Base-by-base conservation (phyloP, 2,888 invertebrate genomes). In the Hypolimnas misippus region DNA sequence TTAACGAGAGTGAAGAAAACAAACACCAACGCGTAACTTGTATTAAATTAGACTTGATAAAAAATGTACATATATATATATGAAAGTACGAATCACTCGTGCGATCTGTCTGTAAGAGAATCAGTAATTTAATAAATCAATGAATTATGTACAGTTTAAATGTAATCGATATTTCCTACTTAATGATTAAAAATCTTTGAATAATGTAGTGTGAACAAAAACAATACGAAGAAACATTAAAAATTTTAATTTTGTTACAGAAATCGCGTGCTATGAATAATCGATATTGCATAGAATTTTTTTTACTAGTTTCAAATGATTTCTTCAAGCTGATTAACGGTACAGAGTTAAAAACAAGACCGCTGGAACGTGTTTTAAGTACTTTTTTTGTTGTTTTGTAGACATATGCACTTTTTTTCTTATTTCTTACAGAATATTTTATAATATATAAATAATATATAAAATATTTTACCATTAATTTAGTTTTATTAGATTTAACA, bases 221-320 rank as follows among this genome's bases (percentile, higher is more conserved):
- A 42, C 25, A 25, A 25, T 25, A 5, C 25, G 25, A 17, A 8
- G 10, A 38, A 38, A 38, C n/a, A 46, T 46, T 46, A 10, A 12
- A 46, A 21, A 46, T 46, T 46, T 12, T 19, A 46, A 46, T 21
- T 19, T 10, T 10, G 7, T 12, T 46, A 21, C 44, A 21, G 1
- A 46, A n/a, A 46, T 21, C 19, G 17, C 44, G 21, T 46, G 19
- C n/a, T 21, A 46, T 46, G 21, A 46, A 46, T 44, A 44, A 44
- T 44, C 44, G 19, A 44, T 19, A 12, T 44, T 19, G 44, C 3
- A 19, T 8, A 8, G 16, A 42, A 17, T 42, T 42, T 35, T n/a
- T 12, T 44, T 44, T 19, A 44, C 19, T 12, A 5, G 44, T 19
- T 19, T 12, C 12, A 10, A 44, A 12, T 12, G 19, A 17, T 44